phyloP scores from a whole-genome alignment of 2,797 vertebrate genomes.

The Schizopygopsis malacanthus region DNA sequence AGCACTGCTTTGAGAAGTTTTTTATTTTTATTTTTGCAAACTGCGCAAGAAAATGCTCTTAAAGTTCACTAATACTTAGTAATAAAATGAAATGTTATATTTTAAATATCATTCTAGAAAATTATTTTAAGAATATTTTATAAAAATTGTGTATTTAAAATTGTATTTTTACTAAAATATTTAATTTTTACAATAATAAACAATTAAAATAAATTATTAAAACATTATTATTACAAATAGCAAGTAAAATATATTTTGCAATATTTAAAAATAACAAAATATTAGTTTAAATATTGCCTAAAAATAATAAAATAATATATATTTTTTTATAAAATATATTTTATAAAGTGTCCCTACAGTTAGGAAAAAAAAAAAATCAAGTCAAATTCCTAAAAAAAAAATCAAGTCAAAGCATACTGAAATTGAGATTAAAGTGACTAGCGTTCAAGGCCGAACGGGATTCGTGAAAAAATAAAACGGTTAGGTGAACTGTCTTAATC shows the following conservation, averaged over 20 bases:
- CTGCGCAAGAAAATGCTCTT: neutral
- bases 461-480: neutral
- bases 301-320: neutral
- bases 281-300: neutral
- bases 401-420: neutral
- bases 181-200: neutral
- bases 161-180: neutral
- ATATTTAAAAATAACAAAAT: neutral
- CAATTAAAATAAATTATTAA: neutral
- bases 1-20: neutral
- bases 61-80: neutral
- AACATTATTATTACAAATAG: neutral
- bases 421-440: neutral
- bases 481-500: conserved; percentile 24
- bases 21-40: neutral
- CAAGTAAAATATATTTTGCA: neutral
- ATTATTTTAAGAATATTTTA: neutral
- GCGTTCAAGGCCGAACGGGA: neutral
- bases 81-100: neutral
- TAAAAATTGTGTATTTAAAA: neutral
- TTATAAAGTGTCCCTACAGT: neutral
- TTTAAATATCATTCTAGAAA: neutral
- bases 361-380: neutral
- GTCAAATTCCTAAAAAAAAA: no score
- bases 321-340: neutral